phyloP scores from a whole-genome alignment of 2,113 vertebrate genomes.

The Brienomyrus longianalis region DNA sequence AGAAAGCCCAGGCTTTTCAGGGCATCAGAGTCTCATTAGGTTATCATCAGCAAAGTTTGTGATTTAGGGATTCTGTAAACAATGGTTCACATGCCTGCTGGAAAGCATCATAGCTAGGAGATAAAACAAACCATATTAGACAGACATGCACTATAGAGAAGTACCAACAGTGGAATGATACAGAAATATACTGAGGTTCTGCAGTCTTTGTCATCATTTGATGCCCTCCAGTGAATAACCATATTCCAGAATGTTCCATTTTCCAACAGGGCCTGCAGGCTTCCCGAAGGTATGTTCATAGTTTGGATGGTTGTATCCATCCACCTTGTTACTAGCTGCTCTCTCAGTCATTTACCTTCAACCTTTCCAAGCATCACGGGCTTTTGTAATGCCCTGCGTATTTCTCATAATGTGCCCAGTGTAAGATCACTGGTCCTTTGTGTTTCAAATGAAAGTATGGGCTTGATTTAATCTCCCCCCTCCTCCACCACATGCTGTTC shows the following conservation, averaged over 20 bases:
- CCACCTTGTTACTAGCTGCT: background rate
- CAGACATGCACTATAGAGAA: background rate
- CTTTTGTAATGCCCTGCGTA: background rate
- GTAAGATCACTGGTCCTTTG: background rate
- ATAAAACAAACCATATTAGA: background rate
- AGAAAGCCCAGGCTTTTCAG: background rate
- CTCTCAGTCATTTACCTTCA: background rate
- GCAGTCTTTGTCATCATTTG: background rate
- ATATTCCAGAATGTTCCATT: background rate
- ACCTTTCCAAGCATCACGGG: background rate
- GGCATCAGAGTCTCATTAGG: conserved; percentile 3
- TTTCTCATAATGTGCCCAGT: background rate
- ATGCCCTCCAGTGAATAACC: background rate
- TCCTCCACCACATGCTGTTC: background rate
- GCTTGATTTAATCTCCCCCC: background rate
- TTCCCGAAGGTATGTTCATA: background rate
- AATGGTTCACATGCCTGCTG: background rate
- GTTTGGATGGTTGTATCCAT: background rate
- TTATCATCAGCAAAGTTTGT: background rate
- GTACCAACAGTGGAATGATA: background rate
- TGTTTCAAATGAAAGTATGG: background rate
- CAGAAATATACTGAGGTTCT: background rate
- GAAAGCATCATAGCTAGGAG: background rate
- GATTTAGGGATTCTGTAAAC: conserved; percentile 1
- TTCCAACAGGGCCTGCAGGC: background rate